These are phyloP conservation scores for Drosophila setifemur DNA, from an alignment of 1,140 invertebrate genomes.

Conservation along the genomic window DNA sequence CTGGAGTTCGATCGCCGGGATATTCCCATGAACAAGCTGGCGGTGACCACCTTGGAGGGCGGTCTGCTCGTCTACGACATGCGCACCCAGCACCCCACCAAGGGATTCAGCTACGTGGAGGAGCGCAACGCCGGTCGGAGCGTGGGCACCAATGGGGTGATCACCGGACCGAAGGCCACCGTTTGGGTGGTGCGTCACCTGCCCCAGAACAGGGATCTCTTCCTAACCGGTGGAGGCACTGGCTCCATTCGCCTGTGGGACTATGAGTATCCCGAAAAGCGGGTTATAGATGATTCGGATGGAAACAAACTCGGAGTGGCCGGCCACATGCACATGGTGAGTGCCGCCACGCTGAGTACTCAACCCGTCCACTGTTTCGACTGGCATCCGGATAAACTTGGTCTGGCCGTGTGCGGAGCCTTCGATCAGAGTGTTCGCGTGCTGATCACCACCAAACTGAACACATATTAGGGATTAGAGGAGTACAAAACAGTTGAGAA, in stretches of 20 bases:
- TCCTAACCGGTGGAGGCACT: conserved; percentile 93
- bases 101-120: conserved; percentile 91
- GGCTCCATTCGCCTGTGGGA: conserved; percentile 96
- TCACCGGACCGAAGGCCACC: conserved; percentile 89
- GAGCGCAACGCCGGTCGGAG: conserved; percentile 86
- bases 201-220: conserved; percentile 97
- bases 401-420: conserved; percentile 92
- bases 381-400: conserved; percentile 95
- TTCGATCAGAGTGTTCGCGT: conserved; percentile 97
- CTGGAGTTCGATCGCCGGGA: conserved; percentile 97
- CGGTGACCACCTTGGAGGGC: conserved; percentile 95
- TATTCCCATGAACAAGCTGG: conserved; percentile 97
- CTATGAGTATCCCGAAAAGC: conserved; percentile 93
- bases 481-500: conserved; percentile 83
- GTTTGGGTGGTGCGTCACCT: conserved; percentile 94
- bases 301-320: conserved; percentile 88
- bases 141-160: conserved; percentile 71
- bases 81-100: conserved; percentile 92
- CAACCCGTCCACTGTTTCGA: conserved; percentile 95
- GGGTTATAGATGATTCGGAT: conserved; percentile 87
- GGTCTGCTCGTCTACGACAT: conserved; percentile 96
- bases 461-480: conserved; percentile 82
- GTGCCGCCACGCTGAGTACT: conserved; percentile 91
- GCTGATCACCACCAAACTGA: conserved; percentile 94
- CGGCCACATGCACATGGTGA: conserved; percentile 89